These are phyloP conservation scores for Octodon degus DNA, from an alignment of 2,113 vertebrate species.

Conservation along the genomic window DNA sequence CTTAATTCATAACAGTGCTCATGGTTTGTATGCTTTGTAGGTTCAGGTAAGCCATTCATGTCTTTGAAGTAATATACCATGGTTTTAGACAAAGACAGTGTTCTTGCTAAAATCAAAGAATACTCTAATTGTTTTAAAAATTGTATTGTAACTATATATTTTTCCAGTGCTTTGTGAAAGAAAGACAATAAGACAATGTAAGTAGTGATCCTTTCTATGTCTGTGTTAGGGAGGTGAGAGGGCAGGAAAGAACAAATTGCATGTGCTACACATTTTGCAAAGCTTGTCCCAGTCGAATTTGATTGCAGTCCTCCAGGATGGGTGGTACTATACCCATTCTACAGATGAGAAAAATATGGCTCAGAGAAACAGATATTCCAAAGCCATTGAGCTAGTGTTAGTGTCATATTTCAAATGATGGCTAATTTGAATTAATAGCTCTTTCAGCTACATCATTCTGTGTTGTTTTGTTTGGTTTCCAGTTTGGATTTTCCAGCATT, in stretches of 20 bases:
- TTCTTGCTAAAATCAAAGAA: conserved; percentile 36
- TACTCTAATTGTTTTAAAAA: neutral
- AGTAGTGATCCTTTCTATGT: neutral
- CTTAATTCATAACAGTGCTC: neutral
- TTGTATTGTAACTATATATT: neutral
- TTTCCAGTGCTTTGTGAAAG: neutral
- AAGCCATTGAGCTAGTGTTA: neutral
- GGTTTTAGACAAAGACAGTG: conserved; percentile 47
- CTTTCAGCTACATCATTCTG: neutral
- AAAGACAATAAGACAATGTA: neutral
- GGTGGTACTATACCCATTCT: neutral
- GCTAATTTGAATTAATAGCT: neutral
- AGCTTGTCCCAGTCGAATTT: neutral
- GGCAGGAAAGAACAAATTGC: neutral
- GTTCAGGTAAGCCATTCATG: neutral
- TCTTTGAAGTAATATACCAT: conserved; percentile 26
- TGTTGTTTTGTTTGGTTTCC: neutral
- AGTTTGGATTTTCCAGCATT: neutral
- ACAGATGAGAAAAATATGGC: neutral
- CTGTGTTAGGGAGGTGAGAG: neutral
- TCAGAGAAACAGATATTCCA: neutral
- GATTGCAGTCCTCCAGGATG: neutral
- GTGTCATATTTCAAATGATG: neutral
- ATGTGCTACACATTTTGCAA: neutral
- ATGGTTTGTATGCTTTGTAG: conserved; percentile 11